Conservation (phyloP, 2,797 vertebrate genomes). For the Lithobates pipiens region DNA sequence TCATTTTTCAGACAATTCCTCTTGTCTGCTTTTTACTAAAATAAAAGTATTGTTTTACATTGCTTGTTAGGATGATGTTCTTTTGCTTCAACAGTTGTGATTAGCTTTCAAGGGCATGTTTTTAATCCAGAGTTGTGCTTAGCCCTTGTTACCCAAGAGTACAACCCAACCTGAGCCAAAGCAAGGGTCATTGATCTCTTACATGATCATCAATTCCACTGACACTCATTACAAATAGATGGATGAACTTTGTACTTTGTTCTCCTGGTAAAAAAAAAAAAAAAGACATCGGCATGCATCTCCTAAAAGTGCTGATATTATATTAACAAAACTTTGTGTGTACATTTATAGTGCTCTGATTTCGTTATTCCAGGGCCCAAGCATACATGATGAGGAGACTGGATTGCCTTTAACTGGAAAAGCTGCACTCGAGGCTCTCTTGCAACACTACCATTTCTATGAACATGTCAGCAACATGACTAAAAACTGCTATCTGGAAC, state of each 20-base stretch:
- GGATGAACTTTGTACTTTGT: not conserved
- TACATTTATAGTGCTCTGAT: not conserved
- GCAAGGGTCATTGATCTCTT: not conserved
- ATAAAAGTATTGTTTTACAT: not conserved
- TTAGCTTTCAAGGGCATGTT: not conserved
- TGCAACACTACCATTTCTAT: conserved; percentile 92
- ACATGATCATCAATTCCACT: not conserved
- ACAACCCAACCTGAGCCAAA: not conserved
- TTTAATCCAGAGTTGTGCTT: not conserved
- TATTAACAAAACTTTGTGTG: not conserved
- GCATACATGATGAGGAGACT: conserved; percentile 91
- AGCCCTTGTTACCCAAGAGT: not conserved
- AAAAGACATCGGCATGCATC: not conserved
- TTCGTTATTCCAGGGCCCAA: conserved; percentile 80
- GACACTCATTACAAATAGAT: not conserved
- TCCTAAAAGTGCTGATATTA: not conserved
- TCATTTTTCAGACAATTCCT: too few relatives aligned
- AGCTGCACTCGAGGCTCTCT: conserved; percentile 87
- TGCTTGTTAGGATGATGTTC: not conserved
- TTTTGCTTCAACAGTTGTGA: not conserved
- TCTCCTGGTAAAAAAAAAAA: not conserved
- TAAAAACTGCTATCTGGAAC: conserved; percentile 82
- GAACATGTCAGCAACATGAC: conserved; percentile 84
- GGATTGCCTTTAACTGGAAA: conserved; percentile 86
- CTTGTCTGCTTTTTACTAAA: not conserved